Percentiles rank a stretch among this genome's conserved stretches.
Conservation (phyloP, 2,888 invertebrate genomes). For the Euplexia lucipara region DNA sequence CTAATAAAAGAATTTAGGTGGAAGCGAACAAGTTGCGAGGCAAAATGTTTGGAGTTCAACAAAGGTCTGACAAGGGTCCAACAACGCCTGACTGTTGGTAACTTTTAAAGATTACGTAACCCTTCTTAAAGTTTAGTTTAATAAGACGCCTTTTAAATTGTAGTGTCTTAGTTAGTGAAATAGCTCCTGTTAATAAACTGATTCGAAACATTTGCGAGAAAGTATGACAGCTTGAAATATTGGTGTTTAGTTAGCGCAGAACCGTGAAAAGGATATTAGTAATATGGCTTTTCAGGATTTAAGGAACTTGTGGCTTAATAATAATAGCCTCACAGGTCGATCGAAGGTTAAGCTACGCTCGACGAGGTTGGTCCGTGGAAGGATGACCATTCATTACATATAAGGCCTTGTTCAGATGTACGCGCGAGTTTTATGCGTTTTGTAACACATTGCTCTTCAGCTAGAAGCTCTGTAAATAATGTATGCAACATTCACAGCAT, state of each 20-base stretch:
- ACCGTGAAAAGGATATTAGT: not conserved
- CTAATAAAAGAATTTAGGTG: conserved; percentile 64
- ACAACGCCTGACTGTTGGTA: conserved; percentile 68
- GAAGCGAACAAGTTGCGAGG: conserved; percentile 72
- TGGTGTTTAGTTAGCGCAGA: not conserved
- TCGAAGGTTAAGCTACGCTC: too few relatives aligned
- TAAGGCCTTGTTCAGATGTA: too few relatives aligned
- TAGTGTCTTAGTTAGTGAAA: conserved; percentile 39
- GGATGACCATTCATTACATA: too few relatives aligned
- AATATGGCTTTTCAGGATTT: too few relatives aligned
- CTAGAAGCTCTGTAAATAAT: too few relatives aligned
- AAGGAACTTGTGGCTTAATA: too few relatives aligned
- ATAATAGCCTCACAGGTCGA: too few relatives aligned
- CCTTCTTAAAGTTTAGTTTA: conserved; percentile 61
- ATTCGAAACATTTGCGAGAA: conserved; percentile 2
- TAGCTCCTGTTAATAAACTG: conserved; percentile 10
- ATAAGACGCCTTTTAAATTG: conserved; percentile 52
- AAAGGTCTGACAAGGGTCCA: conserved; percentile 80
- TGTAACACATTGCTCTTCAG: too few relatives aligned
- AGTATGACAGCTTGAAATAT: not conserved
- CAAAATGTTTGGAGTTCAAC: conserved; percentile 73
- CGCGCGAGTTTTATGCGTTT: too few relatives aligned
- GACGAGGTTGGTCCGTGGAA: too few relatives aligned
- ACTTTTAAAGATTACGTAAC: conserved; percentile 78
- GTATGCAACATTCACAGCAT: too few relatives aligned